Base-by-base conservation (phyloP, 1,140 invertebrate species). In the Wiebesia pumilae region DNA sequence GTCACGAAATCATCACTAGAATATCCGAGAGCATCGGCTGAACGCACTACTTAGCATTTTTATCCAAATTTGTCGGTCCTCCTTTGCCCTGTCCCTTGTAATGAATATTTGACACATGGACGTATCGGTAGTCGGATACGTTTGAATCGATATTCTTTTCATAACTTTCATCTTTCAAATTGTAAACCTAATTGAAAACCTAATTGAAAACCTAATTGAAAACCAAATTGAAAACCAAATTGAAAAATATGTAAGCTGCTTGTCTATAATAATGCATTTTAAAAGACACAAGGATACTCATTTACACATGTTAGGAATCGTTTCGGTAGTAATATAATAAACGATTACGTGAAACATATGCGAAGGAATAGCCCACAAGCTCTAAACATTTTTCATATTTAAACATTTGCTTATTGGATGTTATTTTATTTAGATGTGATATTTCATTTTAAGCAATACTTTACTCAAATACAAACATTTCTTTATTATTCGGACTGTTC, bases 21-120 rank as follows among this genome's bases (percentile, higher is more conserved):
- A 81, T 67, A 30, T 73, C 54, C 33, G 86, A 87, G 47, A 87
- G 54, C 82, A 79, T 87, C 40, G 82, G 86, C 51, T 65, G 78
- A 38, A 35, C 71, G 38, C 38, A 75, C 24, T 7, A 16, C 35
- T 21, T 38, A 38, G 3, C 21, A 30, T n/a, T 38, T 54, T 30
- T 43, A 21, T 38, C 78, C 30, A 80, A 80, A n/a, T 67, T 82
- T 71, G 21, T 82, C 80, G 27, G 16, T 69, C 24, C 27, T 43
- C 40, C 21, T 38, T 69, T 62, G 7, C 27, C 16, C 35, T 38
- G 14, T 81, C 21, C 43, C 47, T 21, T 19, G 30, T 24, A 33
- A 69, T 33, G 65, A 69, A 69, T 33, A 69, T 69, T 69, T 69
- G 30, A 69, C 14, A 69, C 33, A 14, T 69, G 35, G 33, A 69